phyloP scores from a whole-genome alignment of 2,797 vertebrate genomes.

The Heterohyrax brucei region DNA sequence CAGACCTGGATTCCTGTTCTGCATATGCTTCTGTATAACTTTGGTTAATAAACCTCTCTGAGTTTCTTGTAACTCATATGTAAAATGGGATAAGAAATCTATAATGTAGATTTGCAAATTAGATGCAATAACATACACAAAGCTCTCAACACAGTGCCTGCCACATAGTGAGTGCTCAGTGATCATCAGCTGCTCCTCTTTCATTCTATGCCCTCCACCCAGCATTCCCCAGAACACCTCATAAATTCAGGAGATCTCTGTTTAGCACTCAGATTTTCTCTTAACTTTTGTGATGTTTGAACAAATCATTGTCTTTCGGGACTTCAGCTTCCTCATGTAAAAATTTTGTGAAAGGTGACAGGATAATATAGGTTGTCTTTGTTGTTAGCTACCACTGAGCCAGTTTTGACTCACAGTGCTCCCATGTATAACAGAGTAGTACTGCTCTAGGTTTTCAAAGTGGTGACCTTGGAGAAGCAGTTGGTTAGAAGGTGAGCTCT shows the following conservation, averaged over 20 bases:
- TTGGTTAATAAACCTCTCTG: not conserved
- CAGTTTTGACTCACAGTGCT: no score
- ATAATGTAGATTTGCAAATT: not conserved
- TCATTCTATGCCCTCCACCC: not conserved
- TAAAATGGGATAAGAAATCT: not conserved
- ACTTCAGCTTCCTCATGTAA: not conserved
- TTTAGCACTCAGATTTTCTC: not conserved
- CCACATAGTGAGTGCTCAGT: not conserved
- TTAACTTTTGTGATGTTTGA: not conserved
- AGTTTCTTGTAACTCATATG: not conserved
- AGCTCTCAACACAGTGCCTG: not conserved
- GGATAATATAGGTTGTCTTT: not conserved
- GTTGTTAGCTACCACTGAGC: no score
- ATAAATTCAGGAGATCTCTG: not conserved
- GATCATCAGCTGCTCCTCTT: not conserved
- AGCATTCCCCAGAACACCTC: not conserved
- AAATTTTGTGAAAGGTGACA: not conserved
- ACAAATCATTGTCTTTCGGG: not conserved
- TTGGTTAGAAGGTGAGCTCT: no score
- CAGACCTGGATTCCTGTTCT: not conserved
- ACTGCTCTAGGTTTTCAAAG: no score
- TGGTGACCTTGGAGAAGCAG: no score
- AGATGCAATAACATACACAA: not conserved
- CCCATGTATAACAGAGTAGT: no score
- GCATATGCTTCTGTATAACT: not conserved